Percentiles rank a stretch among this genome's conserved stretches.
Conservation (phyloP, 2,797 vertebrate genomes). For the Scomberomorus guttatus region DNA sequence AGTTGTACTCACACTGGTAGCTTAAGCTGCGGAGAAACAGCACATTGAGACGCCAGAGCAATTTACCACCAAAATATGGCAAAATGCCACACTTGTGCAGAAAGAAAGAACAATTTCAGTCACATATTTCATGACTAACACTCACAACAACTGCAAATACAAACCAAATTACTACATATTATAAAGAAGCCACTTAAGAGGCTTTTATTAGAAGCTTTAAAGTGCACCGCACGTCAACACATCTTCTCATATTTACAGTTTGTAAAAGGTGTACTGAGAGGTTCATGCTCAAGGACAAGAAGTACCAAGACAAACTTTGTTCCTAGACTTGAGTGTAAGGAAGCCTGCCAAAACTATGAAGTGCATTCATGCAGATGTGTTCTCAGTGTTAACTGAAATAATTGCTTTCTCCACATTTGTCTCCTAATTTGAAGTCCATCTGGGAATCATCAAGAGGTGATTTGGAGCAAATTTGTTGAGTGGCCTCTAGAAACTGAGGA, state of each 20-base stretch:
- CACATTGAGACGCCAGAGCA: background rate
- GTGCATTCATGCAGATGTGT: background rate
- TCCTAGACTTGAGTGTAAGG: background rate
- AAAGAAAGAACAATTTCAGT: background rate
- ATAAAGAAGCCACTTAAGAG: background rate
- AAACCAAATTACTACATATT: background rate
- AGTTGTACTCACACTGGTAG: background rate
- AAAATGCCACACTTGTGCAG: background rate
- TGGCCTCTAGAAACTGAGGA: conserved; percentile 1
- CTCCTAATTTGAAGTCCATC: conserved; percentile 29
- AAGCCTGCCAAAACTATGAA: conserved; percentile 22
- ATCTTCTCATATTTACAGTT: conserved; percentile 12
- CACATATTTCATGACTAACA: background rate
- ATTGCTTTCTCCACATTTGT: conserved; percentile 1
- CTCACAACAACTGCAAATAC: background rate
- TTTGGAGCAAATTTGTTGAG: background rate
- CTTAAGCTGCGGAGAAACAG: background rate
- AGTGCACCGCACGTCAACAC: conserved; percentile 2
- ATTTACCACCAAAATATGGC: background rate
- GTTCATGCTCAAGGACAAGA: conserved; percentile 16
- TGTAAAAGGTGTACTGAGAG: background rate
- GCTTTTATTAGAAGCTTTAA: background rate
- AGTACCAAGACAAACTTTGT: conserved; percentile 6
- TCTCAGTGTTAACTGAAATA: background rate
- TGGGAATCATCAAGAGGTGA: conserved; percentile 33